Evolutionary conservation across 2,113 vertebrate species (phyloP), one percentile per base, ranked within the genome.

Genomic region (Coptodon rendalli): DNA sequence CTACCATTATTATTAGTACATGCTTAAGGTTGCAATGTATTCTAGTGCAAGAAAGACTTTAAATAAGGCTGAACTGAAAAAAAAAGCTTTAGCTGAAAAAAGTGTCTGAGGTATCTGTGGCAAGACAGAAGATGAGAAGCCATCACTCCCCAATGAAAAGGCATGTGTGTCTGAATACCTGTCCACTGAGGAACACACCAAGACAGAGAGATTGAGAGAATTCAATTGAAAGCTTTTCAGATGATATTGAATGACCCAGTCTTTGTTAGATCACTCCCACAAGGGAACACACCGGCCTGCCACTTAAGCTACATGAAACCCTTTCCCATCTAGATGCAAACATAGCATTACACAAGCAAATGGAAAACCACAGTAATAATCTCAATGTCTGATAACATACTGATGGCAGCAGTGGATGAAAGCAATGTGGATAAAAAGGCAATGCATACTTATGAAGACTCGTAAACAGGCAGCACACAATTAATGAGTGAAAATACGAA

Each of bases 191-290:
- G 73, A 82, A 86, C 22, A 82, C 56, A 27, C 17, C 24, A 56
- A 83, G 57, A 87, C 19, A 5, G 17, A 57, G 54, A 82, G 50
- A 81, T 27, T 29, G 71, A 54, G 59, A 36, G 78, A 87, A 86
- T 89, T 88, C 76, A 82, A 89, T 88, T 89, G 53, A 50, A 22
- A 59, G 76, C 86, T 83, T 92, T 91, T 86, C 66, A 88, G 78
- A 63, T 54, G 24, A 85, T 92, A 90, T 80, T 83, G 84, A 93
- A 91, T 87, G 88, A 93, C 68, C 86, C 8, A 5, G 50, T 87
- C 85, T 86, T 93, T 90, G 86, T 90, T 83, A 59, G 57, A 85
- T 91, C 82, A 82, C 48, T 82, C 57, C 56, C 87, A 90, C 87
- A n/a, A 61, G 88, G 81, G 86, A 93, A 90, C 34, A 63, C 52